These are phyloP conservation scores for Zaprionus camerounensis DNA, from an alignment of 1,140 invertebrate species.

Conservation along the genomic window DNA sequence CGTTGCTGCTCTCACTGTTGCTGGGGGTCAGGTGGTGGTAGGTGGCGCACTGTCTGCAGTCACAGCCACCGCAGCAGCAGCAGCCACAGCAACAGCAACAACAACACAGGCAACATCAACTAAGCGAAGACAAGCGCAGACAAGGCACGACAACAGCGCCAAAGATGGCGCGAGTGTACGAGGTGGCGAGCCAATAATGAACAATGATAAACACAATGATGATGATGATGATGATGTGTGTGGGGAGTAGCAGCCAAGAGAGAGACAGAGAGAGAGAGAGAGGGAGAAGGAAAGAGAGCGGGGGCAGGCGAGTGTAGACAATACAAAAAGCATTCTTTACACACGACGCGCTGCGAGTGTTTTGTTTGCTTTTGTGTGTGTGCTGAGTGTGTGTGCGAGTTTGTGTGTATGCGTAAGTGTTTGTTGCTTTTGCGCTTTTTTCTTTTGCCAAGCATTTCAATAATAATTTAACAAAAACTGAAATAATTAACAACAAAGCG, in stretches of 20 bases:
- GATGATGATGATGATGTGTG: conserved; percentile 10
- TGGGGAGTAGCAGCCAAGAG: neutral
- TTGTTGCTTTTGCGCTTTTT: conserved; percentile 33
- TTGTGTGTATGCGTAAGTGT: conserved; percentile 12
- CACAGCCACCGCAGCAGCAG: conserved; percentile 38
- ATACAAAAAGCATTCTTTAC: conserved; percentile 70
- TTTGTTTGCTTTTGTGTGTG: conserved; percentile 37
- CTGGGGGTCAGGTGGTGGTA: conserved; percentile 58
- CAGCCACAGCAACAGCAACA: conserved; percentile 14
- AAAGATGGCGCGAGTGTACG: conserved; percentile 72
- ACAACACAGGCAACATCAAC: conserved; percentile 17
- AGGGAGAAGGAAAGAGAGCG: neutral
- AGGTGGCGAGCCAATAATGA: conserved; percentile 43
- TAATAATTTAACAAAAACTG: conserved; percentile 76
- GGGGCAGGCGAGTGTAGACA: conserved; percentile 27
- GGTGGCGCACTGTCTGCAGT: conserved; percentile 68
- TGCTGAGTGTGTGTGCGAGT: conserved; percentile 21
- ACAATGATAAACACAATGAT: conserved; percentile 1
- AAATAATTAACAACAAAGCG: conserved; percentile 79
- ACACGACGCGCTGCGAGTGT: conserved; percentile 54
- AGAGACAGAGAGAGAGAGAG: neutral
- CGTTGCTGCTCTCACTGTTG: conserved; percentile 36
- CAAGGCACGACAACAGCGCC: conserved; percentile 50
- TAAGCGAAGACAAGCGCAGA: conserved; percentile 17
- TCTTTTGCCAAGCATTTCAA: conserved; percentile 73